Conservation (phyloP, 2,797 vertebrate genomes). For the Leucoraja ocellata region DNA sequence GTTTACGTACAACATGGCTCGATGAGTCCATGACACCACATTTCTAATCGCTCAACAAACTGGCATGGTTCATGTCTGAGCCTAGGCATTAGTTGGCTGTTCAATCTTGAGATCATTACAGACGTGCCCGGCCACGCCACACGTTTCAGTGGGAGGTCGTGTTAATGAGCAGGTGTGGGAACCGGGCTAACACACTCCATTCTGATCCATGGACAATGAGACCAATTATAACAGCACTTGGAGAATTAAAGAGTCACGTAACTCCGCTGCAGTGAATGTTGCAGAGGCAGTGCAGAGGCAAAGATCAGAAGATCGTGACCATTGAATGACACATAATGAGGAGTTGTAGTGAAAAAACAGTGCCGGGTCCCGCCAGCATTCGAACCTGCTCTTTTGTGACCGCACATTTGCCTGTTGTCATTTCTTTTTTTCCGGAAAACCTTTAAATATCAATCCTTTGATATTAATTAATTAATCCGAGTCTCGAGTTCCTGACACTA, state of each 20-base stretch:
- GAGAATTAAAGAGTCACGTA: not conserved
- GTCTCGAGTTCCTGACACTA: not conserved
- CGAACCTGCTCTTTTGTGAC: not conserved
- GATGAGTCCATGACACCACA: too few species aligned
- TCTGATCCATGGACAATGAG: not conserved
- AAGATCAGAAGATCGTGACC: not conserved
- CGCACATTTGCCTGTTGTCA: not conserved
- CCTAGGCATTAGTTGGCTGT: not conserved
- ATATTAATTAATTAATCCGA: constrained; percentile 1
- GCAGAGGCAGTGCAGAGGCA: not conserved
- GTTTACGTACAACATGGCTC: too few species aligned
- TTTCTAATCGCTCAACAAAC: not conserved
- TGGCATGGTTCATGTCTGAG: not conserved
- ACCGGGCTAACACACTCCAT: not conserved
- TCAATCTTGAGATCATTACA: not conserved
- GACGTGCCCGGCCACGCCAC: not conserved
- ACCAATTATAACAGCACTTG: constrained; percentile 9
- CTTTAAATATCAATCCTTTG: not conserved
- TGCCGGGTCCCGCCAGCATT: not conserved
- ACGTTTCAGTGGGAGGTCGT: not conserved
- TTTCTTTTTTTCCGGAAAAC: not conserved
- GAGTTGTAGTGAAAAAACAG: not conserved
- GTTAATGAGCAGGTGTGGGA: constrained; percentile 16
- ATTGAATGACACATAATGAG: not conserved
- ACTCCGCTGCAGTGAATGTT: not conserved